These are phyloP conservation scores for Pseudococcus jackbeardsleyi DNA, from an alignment of 2,888 invertebrate genomes.

Conservation along the genomic window DNA sequence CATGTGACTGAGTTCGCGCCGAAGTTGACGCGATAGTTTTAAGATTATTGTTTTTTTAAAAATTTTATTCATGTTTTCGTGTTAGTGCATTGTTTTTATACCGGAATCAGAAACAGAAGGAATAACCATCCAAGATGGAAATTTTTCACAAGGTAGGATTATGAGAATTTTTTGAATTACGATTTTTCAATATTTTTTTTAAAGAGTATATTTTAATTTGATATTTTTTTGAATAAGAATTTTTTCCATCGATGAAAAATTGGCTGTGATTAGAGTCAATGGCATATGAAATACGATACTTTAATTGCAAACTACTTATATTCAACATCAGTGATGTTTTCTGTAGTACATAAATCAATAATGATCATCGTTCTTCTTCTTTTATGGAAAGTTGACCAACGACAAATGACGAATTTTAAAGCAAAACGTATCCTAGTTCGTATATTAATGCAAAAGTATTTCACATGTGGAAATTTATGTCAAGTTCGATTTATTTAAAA, in stretches of 20 bases:
- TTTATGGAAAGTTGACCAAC: conserved; percentile 51
- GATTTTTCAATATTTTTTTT: background rate
- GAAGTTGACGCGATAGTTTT: conserved; percentile 28
- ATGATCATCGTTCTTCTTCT: conserved; percentile 5
- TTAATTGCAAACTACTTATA: background rate
- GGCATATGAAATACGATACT: conserved; percentile 2
- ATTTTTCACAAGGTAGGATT: conserved; percentile 49
- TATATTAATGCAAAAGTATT: conserved; percentile 10
- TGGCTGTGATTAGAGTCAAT: background rate
- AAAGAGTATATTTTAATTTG: background rate
- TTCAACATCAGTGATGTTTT: background rate
- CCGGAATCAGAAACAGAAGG: background rate
- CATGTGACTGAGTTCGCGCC: conserved; percentile 46
- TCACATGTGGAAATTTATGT: background rate
- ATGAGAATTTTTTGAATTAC: background rate
- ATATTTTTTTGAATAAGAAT: background rate
- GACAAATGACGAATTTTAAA: conserved; percentile 48
- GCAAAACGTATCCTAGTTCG: conserved; percentile 31
- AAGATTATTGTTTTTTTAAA: conserved; percentile 6
- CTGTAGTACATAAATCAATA: conserved; percentile 18
- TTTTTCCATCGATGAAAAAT: background rate
- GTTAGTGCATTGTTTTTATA: background rate
- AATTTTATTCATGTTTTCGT: background rate
- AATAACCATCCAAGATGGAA: conserved; percentile 24
- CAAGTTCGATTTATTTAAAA: background rate